Evolutionary conservation across 2,888 invertebrate species (phyloP).

Genomic region (Disparrhopalites patrizii): DNA sequence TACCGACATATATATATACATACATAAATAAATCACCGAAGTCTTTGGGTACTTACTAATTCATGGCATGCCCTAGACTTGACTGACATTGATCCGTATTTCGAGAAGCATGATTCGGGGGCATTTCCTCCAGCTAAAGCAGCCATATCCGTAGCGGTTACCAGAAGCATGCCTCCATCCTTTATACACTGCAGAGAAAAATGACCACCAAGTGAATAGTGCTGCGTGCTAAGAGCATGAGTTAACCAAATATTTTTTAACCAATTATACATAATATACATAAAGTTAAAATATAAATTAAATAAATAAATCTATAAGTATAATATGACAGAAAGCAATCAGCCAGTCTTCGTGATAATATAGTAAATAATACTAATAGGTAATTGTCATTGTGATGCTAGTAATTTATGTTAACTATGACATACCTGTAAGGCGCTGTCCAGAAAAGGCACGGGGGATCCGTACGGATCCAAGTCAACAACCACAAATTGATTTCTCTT

Average conservation of each 20-base stretch:
- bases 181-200: slow-evolving; percentile 60
- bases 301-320: too few species aligned
- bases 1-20: too few species aligned
- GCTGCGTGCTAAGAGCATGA: too few species aligned
- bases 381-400: too few species aligned
- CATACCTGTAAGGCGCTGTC: slow-evolving; percentile 69
- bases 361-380: too few species aligned
- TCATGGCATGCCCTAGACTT: slow-evolving; percentile 89
- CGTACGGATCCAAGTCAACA: slow-evolving; percentile 96
- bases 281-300: not conserved
- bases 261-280: not conserved
- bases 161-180: slow-evolving; percentile 80
- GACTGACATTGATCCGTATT: slow-evolving; percentile 88
- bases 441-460: slow-evolving; percentile 87
- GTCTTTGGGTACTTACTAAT: slow-evolving; percentile 61
- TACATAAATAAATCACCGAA: not conserved
- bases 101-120: slow-evolving; percentile 86
- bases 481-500: slow-evolving; percentile 59
- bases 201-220: too few species aligned
- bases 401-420: too few species aligned
- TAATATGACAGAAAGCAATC: too few species aligned
- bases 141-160: slow-evolving; percentile 97
- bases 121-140: slow-evolving; percentile 94
- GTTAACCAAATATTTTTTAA: too few species aligned
- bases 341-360: too few species aligned